phyloP scores from a whole-genome alignment of 1,140 invertebrate genomes.

The Eufriesea mexicana region DNA sequence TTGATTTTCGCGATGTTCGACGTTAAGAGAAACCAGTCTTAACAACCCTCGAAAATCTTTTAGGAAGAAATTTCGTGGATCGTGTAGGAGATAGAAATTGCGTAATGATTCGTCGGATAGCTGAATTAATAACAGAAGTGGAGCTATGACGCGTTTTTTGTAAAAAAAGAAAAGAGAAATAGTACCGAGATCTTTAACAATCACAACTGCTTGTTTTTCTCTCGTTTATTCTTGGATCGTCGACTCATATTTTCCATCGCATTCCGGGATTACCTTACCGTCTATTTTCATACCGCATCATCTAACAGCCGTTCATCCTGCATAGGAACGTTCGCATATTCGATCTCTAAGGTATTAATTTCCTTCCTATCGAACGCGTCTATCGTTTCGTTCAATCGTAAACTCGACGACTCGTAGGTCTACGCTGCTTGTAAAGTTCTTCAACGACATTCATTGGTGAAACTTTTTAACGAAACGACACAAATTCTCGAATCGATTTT shows the following conservation, averaged over 20 bases:
- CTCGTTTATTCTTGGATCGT: conserved; percentile 77
- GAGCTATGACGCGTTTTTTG: conserved; percentile 20
- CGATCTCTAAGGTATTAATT: conserved; percentile 52
- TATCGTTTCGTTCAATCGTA: not conserved
- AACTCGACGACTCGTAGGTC: not conserved
- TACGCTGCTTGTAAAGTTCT: too few species aligned
- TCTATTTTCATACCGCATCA: conserved; percentile 76
- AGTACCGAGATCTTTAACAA: conserved; percentile 43
- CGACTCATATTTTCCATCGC: conserved; percentile 77
- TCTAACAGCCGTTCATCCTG: conserved; percentile 59
- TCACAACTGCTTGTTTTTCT: conserved; percentile 69
- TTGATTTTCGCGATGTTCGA: not conserved
- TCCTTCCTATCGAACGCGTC: not conserved
- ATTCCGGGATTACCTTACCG: conserved; percentile 77
- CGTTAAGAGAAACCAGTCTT: not conserved
- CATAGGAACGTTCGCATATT: conserved; percentile 40
- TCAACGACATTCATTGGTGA: too few species aligned
- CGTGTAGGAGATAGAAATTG: not conserved
- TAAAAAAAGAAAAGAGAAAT: conserved; percentile 30
- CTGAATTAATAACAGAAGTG: not conserved
- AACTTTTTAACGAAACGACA: too few species aligned
- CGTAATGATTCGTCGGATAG: not conserved
- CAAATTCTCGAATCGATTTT: too few species aligned
- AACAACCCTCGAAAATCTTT: not conserved
- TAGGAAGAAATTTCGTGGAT: not conserved